Evolutionary conservation across 2,888 invertebrate species (phyloP).

Genomic region (Nezara viridula): DNA sequence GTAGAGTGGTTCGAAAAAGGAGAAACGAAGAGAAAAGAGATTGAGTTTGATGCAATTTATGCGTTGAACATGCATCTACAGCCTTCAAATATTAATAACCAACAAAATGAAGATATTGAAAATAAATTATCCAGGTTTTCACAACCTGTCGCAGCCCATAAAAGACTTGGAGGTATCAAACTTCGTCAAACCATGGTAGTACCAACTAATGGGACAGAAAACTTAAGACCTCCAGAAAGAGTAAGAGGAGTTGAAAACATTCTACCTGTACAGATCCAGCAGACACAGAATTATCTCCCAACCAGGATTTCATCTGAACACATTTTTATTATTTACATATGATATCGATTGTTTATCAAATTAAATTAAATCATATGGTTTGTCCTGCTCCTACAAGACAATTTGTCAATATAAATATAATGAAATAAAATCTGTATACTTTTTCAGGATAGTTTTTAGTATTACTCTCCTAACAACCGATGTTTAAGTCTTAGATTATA

Average conservation of each 20-base stretch:
- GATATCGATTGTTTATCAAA: too few relatives aligned
- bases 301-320: not conserved
- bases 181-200: not conserved
- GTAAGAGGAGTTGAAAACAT: slow-evolving; percentile 61
- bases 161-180: slow-evolving; percentile 5
- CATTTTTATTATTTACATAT: too few relatives aligned
- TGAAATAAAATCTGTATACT: too few relatives aligned
- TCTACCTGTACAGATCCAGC: slow-evolving; percentile 50
- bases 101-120: slow-evolving; percentile 65
- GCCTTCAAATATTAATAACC: slow-evolving; percentile 66
- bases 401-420: too few relatives aligned
- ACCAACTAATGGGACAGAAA: slow-evolving; percentile 53
- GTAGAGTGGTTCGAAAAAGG: slow-evolving; percentile 99
- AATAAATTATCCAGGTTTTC: slow-evolving; percentile 66
- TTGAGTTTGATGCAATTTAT: slow-evolving; percentile 91
- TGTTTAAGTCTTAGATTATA: too few relatives aligned
- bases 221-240: not conserved
- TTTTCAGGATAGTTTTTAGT: too few relatives aligned
- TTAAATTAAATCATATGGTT: too few relatives aligned
- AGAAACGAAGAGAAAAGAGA: slow-evolving; percentile 99
- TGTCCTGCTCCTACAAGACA: too few relatives aligned
- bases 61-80: slow-evolving; percentile 88
- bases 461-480: too few relatives aligned
- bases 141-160: not conserved
- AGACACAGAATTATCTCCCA: not conserved